These are phyloP conservation scores for Cyaniris semiargus DNA, from an alignment of 2,888 invertebrate genomes.

Conservation along the genomic window DNA sequence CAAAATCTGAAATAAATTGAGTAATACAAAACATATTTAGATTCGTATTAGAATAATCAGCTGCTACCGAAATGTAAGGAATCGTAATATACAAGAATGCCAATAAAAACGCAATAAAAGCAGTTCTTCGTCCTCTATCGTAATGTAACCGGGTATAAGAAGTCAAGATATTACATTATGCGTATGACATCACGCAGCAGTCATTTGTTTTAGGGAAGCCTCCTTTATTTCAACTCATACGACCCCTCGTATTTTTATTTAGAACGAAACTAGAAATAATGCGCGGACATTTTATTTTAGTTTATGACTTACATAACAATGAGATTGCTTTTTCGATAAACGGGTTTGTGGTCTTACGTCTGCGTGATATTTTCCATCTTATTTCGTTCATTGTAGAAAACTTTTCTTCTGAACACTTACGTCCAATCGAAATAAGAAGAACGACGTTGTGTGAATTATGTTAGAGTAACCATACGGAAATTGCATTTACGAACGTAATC, in stretches of 20 bases:
- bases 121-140: conserved; percentile 9
- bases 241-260: conserved; percentile 23
- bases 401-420: background rate
- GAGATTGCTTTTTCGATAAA: conserved; percentile 13
- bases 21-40: background rate
- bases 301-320: conserved; percentile 26
- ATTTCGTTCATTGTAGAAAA: background rate
- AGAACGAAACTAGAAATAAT: conserved; percentile 13
- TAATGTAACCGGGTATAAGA: background rate
- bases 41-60: background rate
- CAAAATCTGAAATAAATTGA: background rate
- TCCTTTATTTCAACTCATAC: conserved; percentile 36
- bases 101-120: conserved; percentile 15
- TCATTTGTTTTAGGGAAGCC: conserved; percentile 36
- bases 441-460: background rate
- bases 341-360: background rate
- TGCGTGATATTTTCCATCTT: background rate
- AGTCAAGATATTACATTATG: conserved; percentile 31
- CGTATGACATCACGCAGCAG: conserved; percentile 36
- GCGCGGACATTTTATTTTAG: conserved; percentile 2
- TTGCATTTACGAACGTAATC: conserved; percentile 7
- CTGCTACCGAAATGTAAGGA: background rate
- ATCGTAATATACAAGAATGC: background rate
- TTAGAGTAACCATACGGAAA: background rate
- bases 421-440: background rate